These are phyloP conservation scores for Malacoctenus gilli DNA, from an alignment of 2,797 vertebrate species.

Conservation along the genomic window DNA sequence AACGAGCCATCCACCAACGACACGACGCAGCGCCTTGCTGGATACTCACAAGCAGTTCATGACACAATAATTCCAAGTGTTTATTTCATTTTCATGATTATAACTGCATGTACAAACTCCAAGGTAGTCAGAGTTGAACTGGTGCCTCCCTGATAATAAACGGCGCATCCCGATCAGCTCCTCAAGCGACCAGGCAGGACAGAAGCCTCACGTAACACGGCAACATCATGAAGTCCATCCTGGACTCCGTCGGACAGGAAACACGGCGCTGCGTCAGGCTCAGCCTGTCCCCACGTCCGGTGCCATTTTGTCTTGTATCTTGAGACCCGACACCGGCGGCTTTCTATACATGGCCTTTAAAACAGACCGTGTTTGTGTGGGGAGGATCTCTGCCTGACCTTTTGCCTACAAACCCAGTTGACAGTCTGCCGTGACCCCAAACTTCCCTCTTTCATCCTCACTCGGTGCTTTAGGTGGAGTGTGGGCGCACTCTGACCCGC, in stretches of 20 bases:
- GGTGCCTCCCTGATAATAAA: background rate
- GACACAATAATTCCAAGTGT: background rate
- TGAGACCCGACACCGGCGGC: slow-evolving; percentile 63
- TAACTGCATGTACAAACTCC: background rate
- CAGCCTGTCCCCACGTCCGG: slow-evolving; percentile 23
- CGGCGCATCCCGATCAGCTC: slow-evolving; percentile 33
- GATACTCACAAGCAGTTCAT: background rate
- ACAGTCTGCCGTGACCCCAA: slow-evolving; percentile 41
- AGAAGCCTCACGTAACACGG: slow-evolving; percentile 24
- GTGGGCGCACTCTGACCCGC: slow-evolving; percentile 5
- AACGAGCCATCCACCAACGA: background rate
- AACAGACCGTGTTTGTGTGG: slow-evolving; percentile 49
- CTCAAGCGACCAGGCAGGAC: slow-evolving; percentile 32
- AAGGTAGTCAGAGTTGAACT: background rate
- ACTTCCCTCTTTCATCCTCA: slow-evolving; percentile 27
- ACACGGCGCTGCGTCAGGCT: slow-evolving; percentile 30
- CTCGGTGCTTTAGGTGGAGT: slow-evolving; percentile 10
- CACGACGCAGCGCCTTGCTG: background rate
- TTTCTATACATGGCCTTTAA: slow-evolving; percentile 65
- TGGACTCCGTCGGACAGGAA: slow-evolving; percentile 9
- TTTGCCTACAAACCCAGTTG: slow-evolving; percentile 62
- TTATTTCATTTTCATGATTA: too few relatives aligned
- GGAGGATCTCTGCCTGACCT: slow-evolving; percentile 55
- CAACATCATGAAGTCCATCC: slow-evolving; percentile 27
- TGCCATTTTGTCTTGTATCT: slow-evolving; percentile 65